Evolutionary conservation across 2,888 invertebrate species (phyloP).

Genomic region (Ichneumoninae sp.): DNA sequence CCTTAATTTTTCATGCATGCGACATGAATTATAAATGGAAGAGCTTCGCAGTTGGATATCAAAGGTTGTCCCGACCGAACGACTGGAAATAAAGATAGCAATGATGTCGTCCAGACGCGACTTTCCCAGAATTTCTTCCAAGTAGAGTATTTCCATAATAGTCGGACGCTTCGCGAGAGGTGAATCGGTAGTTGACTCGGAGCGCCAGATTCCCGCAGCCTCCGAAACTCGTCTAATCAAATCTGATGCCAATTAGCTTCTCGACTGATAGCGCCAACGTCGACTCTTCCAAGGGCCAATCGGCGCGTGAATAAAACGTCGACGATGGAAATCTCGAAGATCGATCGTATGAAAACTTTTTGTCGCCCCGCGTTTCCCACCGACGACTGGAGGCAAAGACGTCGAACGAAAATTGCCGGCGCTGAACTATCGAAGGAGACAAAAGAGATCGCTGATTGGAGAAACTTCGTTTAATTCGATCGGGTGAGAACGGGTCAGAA

Average conservation of each 20-base stretch:
- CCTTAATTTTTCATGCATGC: conserved; percentile 18
- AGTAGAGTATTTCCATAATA: neutral
- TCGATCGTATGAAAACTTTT: neutral
- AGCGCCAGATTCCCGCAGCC: neutral
- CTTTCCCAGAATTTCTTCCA: neutral
- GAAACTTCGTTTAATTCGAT: conserved; percentile 3
- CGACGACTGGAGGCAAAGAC: neutral
- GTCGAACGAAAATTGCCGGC: neutral
- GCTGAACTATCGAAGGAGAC: neutral
- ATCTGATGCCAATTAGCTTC: neutral
- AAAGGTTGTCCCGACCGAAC: neutral
- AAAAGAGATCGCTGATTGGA: conserved; percentile 13
- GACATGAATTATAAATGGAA: conserved; percentile 21
- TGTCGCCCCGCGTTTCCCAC: neutral
- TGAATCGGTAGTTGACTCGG: neutral
- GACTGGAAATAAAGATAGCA: neutral
- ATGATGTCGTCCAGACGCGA: neutral
- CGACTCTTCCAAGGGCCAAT: neutral
- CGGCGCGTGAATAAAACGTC: neutral
- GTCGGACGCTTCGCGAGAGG: neutral
- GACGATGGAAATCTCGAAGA: neutral
- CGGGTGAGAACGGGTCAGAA: neutral
- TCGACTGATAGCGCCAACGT: neutral
- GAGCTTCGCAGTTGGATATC: neutral
- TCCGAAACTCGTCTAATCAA: neutral